Base-by-base conservation (phyloP, 2,113 vertebrate genomes). In the Syngnathoides biaculeatus region DNA sequence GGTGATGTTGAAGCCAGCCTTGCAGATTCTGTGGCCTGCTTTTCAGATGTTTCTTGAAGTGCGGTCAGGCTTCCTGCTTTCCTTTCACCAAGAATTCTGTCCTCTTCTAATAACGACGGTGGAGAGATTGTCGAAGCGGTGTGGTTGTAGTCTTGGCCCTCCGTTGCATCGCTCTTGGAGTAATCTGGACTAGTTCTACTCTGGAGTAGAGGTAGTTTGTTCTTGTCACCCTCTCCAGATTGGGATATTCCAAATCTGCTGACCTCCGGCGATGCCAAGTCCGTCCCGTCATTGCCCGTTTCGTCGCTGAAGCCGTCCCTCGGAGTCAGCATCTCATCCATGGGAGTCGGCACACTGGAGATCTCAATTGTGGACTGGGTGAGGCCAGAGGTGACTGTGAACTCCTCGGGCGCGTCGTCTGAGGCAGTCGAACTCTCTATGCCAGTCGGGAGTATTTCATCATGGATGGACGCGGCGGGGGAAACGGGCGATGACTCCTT, bases 311-410 rank as follows among this genome's bases (percentile, higher is more conserved):
- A 94, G 58, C 95, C 87, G 40, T 98, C 95, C 0, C 93, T 93
- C 4, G 95, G 94, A 68, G 95, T 98, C 2, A 94, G 93, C 95
- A 97, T 97, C 78, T 94, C 95, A 83, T 98, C 96, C 91, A 97
- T 93, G n/a, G 94, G 94, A 58, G 96, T 95, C 59, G 95, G 95
- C 74, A 95, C 94, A 82, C 95, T 96, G 47, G 95, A 96, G 78
- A 97, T 95, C 89, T 98, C 95, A 22, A 94, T 94, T 55, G 93
- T 97, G n/a, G 95, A 98, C 74, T 95, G 95, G 43, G 95, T 95
- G 48, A 93, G 93, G 66, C 93, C 94, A 14, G 95, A 97, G 42
- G 93, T 94, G 80, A 93, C 91, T 0, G 94, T 95, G 83, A 93
- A 95, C 74, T 96, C 95, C 61, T 96, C 95, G 22, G 89, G 93